Evolutionary conservation across 2,888 invertebrate genomes (phyloP).

Genomic region (Brenthis ino): DNA sequence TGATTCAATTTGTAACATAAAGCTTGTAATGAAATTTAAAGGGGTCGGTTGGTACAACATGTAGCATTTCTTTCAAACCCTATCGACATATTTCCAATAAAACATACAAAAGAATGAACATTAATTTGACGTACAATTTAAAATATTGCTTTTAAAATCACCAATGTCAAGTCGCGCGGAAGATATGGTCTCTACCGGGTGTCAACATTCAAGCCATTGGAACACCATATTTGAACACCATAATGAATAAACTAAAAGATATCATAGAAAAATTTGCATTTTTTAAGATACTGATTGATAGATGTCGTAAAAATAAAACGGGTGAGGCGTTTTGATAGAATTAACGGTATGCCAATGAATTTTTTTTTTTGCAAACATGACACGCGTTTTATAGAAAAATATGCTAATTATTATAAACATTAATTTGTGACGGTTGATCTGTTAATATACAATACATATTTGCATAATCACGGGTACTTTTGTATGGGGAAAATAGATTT

Average conservation of each 20-base stretch:
- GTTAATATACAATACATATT: slow-evolving; percentile 68
- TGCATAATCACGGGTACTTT: slow-evolving; percentile 64
- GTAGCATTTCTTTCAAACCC: slow-evolving; percentile 58
- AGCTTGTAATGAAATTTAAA: slow-evolving; percentile 72
- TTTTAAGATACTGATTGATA: slow-evolving; percentile 69
- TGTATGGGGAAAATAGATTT: slow-evolving; percentile 51
- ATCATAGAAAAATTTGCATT: slow-evolving; percentile 58
- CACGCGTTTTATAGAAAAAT: slow-evolving; percentile 70
- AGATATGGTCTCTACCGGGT: slow-evolving; percentile 65
- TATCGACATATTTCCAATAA: slow-evolving; percentile 79
- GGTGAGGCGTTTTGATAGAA: slow-evolving; percentile 50
- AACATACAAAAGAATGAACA: slow-evolving; percentile 70
- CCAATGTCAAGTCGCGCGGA: slow-evolving; percentile 65
- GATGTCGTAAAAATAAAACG: slow-evolving; percentile 67
- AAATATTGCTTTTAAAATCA: slow-evolving; percentile 76
- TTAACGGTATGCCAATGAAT: slow-evolving; percentile 59
- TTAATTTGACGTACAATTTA: slow-evolving; percentile 81
- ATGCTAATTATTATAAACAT: slow-evolving; percentile 78
- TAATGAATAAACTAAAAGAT: slow-evolving; percentile 69
- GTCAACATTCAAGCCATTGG: slow-evolving; percentile 51
- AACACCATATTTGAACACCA: slow-evolving; percentile 56
- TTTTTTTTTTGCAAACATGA: slow-evolving; percentile 55
- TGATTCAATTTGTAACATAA: slow-evolving; percentile 77
- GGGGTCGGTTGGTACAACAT: slow-evolving; percentile 69
- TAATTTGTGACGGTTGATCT: slow-evolving; percentile 82